These are phyloP conservation scores for Tolmerus cingulatus DNA, from an alignment of 2,888 invertebrate species.

Conservation along the genomic window DNA sequence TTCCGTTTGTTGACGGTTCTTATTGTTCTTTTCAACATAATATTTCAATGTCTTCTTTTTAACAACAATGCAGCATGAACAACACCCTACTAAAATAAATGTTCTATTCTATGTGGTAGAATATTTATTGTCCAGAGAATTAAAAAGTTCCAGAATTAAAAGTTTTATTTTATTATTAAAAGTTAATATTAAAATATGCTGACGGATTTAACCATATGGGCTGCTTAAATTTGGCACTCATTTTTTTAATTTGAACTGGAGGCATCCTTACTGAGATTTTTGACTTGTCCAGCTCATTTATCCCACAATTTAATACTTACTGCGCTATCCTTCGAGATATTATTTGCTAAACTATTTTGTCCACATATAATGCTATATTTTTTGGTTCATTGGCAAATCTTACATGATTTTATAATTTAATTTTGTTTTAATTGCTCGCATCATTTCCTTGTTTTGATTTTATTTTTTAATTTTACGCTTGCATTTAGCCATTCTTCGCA, in stretches of 20 bases:
- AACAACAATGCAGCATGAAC: no score
- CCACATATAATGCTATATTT: not conserved
- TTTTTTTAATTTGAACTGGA: not conserved
- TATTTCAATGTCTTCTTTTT: no score
- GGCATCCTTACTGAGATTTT: not conserved
- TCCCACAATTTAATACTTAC: not conserved
- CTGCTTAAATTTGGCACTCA: not conserved
- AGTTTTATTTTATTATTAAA: no score
- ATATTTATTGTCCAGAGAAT: no score
- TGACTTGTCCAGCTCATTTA: not conserved
- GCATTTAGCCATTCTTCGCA: slow-evolving; percentile 56
- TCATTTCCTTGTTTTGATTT: slow-evolving; percentile 41
- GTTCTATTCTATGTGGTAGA: no score
- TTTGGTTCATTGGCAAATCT: not conserved
- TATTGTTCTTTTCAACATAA: no score
- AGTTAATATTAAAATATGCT: no score
- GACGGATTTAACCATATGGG: not conserved
- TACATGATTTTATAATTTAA: slow-evolving; percentile 40
- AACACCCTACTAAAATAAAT: no score
- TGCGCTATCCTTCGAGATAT: slow-evolving; percentile 5
- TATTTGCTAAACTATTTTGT: slow-evolving; percentile 3
- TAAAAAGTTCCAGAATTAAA: no score
- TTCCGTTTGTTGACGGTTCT: not conserved
- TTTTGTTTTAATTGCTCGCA: slow-evolving; percentile 39
- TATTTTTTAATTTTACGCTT: slow-evolving; percentile 53